A percentile compares a stretch with the other conserved stretches of the same genome.
These are phyloP conservation scores for Rattus norvegicus DNA, from an alignment of 2,113 vertebrate species.

Conservation along the genomic window GRCr8 NC_086026.1:74478001-74478500, in stretches of 20 bases:
- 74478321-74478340: slow-evolving; percentile 43
- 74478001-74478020: no score
- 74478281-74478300: slow-evolving; percentile 39
- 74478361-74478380: background rate
- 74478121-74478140: background rate
- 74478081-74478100: no score
- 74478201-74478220: slow-evolving; percentile 46
- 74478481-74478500: slow-evolving; percentile 39
- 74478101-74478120: no score
- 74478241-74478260: slow-evolving; percentile 32
- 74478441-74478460: slow-evolving; percentile 31
- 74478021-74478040: no score
- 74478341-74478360: background rate
- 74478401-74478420: background rate
- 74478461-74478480: slow-evolving; percentile 15
- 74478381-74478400: background rate
- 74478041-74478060: no score
- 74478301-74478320: slow-evolving; percentile 42
- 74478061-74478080: no score
- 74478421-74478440: slow-evolving; percentile 31
- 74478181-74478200: slow-evolving; percentile 48
- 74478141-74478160: slow-evolving; percentile 24
- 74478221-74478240: slow-evolving; percentile 51
- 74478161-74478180: background rate
- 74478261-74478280: background rate